Evolutionary conservation across 2,797 vertebrate genomes (phyloP).

Genomic region (Leptodon cayanensis): DNA sequence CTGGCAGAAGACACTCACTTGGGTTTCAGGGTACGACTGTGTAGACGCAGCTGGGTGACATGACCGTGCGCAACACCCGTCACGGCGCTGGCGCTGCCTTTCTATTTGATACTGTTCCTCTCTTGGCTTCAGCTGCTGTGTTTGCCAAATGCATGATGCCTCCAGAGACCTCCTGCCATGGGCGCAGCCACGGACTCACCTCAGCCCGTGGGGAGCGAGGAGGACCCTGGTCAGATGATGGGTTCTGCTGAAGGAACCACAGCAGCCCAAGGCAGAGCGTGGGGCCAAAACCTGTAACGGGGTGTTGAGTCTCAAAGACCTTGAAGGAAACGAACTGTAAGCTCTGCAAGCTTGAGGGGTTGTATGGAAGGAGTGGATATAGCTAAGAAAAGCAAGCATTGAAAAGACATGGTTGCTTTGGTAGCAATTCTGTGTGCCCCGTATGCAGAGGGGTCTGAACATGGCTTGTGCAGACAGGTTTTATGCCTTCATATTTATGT

Average conservation of each 20-base stretch:
- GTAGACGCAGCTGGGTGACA: not conserved
- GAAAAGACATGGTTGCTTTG: not conserved
- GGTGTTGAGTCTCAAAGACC: not conserved
- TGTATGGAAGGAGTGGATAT: not conserved
- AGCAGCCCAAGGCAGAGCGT: not conserved
- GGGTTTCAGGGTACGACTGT: accelerated
- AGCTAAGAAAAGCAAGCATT: not conserved
- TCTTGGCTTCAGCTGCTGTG: not conserved
- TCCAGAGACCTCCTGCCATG: accelerated
- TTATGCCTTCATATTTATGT: not conserved
- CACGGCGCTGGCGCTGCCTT: not conserved
- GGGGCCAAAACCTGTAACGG: not conserved
- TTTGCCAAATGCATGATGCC: accelerated
- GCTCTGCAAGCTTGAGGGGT: not conserved
- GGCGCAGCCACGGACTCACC: accelerated
- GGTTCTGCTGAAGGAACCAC: not conserved
- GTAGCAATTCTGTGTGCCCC: not conserved
- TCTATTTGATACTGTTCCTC: not conserved
- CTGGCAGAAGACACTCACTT: not conserved
- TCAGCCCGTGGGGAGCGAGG: not conserved
- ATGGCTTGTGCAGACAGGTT: not conserved
- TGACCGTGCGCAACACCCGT: accelerated
- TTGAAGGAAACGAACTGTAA: not conserved
- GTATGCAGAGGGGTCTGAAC: not conserved
- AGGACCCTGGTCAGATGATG: not conserved